These are phyloP conservation scores for Pedionomus torquatus DNA, from an alignment of 2,113 vertebrate species.

Conservation along the genomic window DNA sequence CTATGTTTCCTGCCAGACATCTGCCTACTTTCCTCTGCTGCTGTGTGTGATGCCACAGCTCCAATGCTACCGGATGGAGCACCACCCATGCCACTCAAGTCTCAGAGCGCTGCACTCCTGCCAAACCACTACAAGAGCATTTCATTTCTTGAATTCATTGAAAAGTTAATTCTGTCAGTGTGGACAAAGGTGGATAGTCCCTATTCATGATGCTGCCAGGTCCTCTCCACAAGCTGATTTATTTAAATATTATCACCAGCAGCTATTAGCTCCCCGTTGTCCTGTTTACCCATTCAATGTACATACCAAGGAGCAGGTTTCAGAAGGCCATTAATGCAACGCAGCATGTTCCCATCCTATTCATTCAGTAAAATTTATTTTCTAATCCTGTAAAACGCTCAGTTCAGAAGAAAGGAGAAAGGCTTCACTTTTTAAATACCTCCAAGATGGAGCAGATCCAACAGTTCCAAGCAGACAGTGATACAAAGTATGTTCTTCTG, in stretches of 20 bases:
- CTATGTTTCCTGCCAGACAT: background rate
- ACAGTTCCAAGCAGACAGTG: background rate
- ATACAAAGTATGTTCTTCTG: constrained; percentile 21
- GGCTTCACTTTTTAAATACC: background rate
- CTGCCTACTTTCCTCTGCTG: background rate
- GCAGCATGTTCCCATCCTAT: background rate
- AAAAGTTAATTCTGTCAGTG: background rate
- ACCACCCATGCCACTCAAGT: background rate
- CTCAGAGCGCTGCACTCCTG: rapidly evolving
- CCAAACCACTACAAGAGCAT: background rate
- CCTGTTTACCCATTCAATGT: background rate
- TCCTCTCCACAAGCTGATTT: background rate
- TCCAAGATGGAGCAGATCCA: constrained; percentile 15
- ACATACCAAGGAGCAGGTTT: background rate
- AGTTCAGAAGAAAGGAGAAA: background rate
- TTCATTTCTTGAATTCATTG: rapidly evolving
- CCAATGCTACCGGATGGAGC: rapidly evolving
- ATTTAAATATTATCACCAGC: background rate
- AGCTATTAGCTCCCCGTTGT: background rate
- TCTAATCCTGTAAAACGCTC: background rate
- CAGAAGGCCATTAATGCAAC: background rate
- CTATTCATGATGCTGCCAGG: background rate
- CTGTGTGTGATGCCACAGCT: rapidly evolving
- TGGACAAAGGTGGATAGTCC: background rate
- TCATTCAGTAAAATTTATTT: background rate